Evolutionary conservation across 2,888 invertebrate species (phyloP), one percentile per base, ranked within the genome.

Genomic region (Coremacera marginata): DNA sequence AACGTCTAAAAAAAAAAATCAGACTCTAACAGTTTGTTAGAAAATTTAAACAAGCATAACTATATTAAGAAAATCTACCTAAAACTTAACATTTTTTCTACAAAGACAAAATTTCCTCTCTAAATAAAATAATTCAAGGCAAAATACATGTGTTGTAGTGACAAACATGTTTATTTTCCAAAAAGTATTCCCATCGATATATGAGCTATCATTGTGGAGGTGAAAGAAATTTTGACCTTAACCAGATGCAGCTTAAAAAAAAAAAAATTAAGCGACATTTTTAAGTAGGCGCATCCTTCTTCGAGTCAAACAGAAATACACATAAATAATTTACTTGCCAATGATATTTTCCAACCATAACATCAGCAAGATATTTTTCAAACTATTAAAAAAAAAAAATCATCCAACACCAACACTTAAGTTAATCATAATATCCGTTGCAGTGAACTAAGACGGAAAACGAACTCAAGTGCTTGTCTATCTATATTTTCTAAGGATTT

Each of bases 361-460:
- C 68, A 51, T 7, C 8, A 51, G 51, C 25, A 51, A 49, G 27
- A 51, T 44, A 49, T 49, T 9, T 37, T 37, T 7, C 8, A 37
- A 7, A 8, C 37, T 7, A 5, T 5, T 31, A 31, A 31, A 31
- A 31, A 31, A 5, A 31, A 31, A 31, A 31, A n/a, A n/a, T n/a
- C n/a, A 37, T 37, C 37, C 37, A 8, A 37, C 37, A 37, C 37
- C 25, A 25, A 44, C 49, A 72, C 72, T 62, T 62, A 44, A 72
- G 25, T 60, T 72, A 72, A 72, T 60, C 60, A 5, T 37, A 44
- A 72, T 72, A 60, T 72, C 62, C 72, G 72, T 72, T 72, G n/a
- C 25, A 49, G 14, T 72, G 62, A 62, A 49, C 55, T 19, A 5
- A 31, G 19, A 49, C 14, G 19, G 8, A 57, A 49, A 31, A 67